Conservation (phyloP, 1,140 invertebrate genomes). For the Nasonia vitripennis region DNA sequence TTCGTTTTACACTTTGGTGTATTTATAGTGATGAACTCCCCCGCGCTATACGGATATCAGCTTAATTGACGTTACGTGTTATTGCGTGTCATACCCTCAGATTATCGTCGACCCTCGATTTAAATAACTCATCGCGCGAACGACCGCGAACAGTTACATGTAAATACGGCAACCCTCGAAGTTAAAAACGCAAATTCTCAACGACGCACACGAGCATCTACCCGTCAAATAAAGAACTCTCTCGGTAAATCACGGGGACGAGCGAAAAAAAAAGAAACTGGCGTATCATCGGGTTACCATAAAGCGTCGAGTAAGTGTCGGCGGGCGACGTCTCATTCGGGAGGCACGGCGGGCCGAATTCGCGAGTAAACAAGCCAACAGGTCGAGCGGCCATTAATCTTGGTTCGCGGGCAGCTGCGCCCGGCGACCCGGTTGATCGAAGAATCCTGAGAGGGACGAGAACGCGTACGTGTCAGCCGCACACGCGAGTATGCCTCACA, state of each 20-base stretch:
- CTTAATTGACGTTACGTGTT: no score
- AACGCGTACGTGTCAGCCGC: neutral
- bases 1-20: no score
- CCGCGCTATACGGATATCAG: no score
- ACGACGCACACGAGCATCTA: neutral
- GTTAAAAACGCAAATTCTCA: neutral
- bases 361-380: slow-evolving; percentile 24
- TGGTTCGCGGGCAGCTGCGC: slow-evolving; percentile 42
- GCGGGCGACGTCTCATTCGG: neutral
- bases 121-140: no score
- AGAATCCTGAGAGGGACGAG: slow-evolving; percentile 6
- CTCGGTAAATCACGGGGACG: neutral
- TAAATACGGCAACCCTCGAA: neutral
- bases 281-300: neutral
- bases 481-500: neutral
- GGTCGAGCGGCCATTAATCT: slow-evolving; percentile 23
- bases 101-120: no score
- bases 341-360: neutral
- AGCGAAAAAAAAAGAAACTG: neutral
- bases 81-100: no score
- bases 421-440: neutral
- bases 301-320: neutral
- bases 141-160: no score
- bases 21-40: no score
- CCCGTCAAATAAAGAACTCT: neutral